Evolutionary conservation across 1,140 invertebrate species (phyloP), one percentile per base, ranked within the genome.

Genomic region (Papilio polyxenes): DNA sequence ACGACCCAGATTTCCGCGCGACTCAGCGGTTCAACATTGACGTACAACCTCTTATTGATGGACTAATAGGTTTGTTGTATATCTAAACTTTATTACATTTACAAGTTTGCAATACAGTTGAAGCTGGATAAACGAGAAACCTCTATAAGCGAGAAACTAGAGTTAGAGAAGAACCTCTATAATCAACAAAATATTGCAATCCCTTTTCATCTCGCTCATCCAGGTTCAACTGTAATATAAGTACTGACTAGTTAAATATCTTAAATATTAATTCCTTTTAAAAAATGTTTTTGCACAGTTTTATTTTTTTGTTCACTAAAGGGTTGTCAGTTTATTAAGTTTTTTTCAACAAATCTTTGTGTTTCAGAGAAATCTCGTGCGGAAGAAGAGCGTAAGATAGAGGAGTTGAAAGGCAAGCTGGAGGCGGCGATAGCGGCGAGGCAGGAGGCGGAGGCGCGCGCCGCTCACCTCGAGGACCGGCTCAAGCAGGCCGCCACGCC

Each of bases 1-100:
- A 97, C 89, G 99, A 99, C 95, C 99, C 99, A 0, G 99, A 99
- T 95, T 99, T 99, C 90, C 96, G 97, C 96, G 84, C 95, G 89
- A 94, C 95, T 92, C 86, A 96, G 96, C 84, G 96, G 95, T 92
- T 99, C 92, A 97, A 99, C 85, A 98, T 99, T 78, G 98, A 99
- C 91, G 97, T 99, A 1, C 98, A 99, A 85, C 97, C 98, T 1
- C 94, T 99, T 20, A 97, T 99, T 49, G 98, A 99, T 87, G 97
- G 97, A 84, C 95, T 98, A 80, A 97, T 97, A 83, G 96, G 96
- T 96, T 91, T 89, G 89, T 91, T 51, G n/a, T n/a, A n/a, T n/a
- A 44, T 44, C 40, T 44, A 44, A 4, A 44, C 4, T 44, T 44
- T 7, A 7, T 44, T 44, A 44, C 7, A 2, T 44, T 44, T 7